Conservation (phyloP, 2,113 vertebrate species). For the Syrrhaptes paradoxus region DNA sequence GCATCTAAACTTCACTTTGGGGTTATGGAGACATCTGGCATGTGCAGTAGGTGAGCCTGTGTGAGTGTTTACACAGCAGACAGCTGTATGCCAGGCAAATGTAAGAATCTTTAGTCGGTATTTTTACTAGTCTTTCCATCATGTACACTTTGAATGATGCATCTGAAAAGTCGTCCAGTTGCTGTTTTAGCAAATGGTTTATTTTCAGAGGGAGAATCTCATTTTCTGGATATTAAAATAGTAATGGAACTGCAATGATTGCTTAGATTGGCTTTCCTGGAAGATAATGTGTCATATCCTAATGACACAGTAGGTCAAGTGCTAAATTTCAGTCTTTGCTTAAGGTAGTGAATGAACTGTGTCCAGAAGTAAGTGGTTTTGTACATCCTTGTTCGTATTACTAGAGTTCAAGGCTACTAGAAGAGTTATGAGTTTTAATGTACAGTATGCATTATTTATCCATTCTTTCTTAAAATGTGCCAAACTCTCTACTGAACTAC, state of each 20-base stretch:
- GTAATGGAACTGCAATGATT: background rate
- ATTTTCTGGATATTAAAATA: background rate
- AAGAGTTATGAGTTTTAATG: background rate
- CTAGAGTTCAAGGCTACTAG: background rate
- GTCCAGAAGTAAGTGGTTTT: background rate
- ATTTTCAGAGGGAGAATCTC: background rate
- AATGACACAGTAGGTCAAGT: background rate
- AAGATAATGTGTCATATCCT: background rate
- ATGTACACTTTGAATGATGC: background rate
- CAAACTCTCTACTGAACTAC: background rate
- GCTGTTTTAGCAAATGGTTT: background rate
- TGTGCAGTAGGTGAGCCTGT: background rate
- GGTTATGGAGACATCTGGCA: background rate
- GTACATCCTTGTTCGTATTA: background rate
- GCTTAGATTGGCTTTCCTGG: background rate
- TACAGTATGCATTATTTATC: background rate
- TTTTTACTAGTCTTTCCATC: background rate
- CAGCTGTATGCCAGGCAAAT: background rate
- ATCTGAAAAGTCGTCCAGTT: background rate
- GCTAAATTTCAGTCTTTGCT: conserved; percentile 4
- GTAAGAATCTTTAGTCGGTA: background rate
- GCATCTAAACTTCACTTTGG: background rate
- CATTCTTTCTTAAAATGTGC: background rate
- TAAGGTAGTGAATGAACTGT: background rate
- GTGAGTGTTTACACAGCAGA: background rate